These are phyloP conservation scores for Metridium senile DNA, from an alignment of 92 coral and sea anemone species.

Conservation along the genomic window DNA sequence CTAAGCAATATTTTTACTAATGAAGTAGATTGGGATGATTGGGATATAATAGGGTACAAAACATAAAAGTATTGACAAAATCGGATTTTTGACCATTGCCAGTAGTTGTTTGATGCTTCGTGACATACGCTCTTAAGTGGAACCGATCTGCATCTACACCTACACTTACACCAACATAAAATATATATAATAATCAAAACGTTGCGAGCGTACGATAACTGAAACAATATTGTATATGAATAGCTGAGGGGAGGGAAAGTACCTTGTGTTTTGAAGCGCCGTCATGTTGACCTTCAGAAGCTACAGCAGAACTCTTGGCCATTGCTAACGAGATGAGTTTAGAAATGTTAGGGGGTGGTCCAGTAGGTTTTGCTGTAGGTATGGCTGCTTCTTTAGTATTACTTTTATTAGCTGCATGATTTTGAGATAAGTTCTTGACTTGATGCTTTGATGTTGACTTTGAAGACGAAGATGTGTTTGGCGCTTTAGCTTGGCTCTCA, in stretches of 20 bases:
- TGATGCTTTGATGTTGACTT: neutral
- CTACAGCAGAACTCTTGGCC: slow-evolving; percentile 24
- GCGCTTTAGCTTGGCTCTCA: neutral
- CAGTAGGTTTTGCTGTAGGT: slow-evolving; percentile 11
- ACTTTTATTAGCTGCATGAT: too few species aligned
- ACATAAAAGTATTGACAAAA: too few species aligned
- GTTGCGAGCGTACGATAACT: too few species aligned
- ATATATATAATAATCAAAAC: neutral
- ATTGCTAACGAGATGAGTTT: slow-evolving; percentile 25
- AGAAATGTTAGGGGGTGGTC: slow-evolving; percentile 22
- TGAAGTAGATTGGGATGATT: too few species aligned
- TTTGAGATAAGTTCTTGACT: neutral
- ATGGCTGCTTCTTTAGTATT: neutral
- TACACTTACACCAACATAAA: too few species aligned
- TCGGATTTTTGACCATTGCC: too few species aligned
- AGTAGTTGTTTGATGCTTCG: too few species aligned
- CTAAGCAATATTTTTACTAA: too few species aligned
- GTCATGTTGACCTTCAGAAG: slow-evolving; percentile 61
- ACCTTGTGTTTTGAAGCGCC: slow-evolving; percentile 78
- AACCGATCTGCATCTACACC: too few species aligned
- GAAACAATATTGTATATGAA: neutral
- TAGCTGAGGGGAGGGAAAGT: neutral
- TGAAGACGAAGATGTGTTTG: neutral
- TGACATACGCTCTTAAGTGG: too few species aligned
- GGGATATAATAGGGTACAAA: too few species aligned